Evolutionary conservation across 2,113 vertebrate species (phyloP).

Genomic region (Stigmatopora argus): DNA sequence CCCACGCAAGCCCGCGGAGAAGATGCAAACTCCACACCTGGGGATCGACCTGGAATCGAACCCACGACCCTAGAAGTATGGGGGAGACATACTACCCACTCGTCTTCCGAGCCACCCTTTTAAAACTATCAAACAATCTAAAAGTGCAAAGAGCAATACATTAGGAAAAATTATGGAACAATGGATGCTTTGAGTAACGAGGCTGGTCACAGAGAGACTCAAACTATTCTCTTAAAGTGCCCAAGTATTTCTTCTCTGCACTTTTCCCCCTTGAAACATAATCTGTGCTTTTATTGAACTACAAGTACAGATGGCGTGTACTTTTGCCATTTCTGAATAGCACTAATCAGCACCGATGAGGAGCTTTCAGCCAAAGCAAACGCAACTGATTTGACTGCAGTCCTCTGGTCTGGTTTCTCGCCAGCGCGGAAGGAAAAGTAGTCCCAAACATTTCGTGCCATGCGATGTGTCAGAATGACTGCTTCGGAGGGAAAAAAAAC

Average conservation of each 20-base stretch:
- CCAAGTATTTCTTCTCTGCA: neutral
- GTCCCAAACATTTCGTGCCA: conserved; percentile 33
- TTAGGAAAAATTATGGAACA: neutral
- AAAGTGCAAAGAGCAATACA: neutral
- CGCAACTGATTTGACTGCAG: conserved; percentile 2
- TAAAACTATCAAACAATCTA: too few species aligned
- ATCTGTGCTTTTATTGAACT: neutral
- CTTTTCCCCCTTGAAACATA: neutral
- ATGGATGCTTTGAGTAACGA: neutral
- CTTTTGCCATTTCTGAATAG: neutral
- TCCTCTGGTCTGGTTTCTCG: conserved; percentile 23
- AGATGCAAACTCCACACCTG: too few species aligned
- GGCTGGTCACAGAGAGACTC: neutral
- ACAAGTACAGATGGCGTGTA: neutral
- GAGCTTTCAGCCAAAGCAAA: neutral
- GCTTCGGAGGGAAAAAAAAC: neutral
- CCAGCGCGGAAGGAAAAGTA: conserved; percentile 59
- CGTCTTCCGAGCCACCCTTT: too few species aligned
- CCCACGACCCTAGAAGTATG: too few species aligned
- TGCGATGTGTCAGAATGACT: neutral
- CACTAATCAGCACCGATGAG: neutral
- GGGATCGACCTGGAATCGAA: too few species aligned
- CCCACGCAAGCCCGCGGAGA: too few species aligned
- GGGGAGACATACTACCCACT: too few species aligned
- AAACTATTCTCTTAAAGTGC: neutral